phyloP scores from a whole-genome alignment of 2,888 invertebrate genomes.

The Chymomyza procnemis region DNA sequence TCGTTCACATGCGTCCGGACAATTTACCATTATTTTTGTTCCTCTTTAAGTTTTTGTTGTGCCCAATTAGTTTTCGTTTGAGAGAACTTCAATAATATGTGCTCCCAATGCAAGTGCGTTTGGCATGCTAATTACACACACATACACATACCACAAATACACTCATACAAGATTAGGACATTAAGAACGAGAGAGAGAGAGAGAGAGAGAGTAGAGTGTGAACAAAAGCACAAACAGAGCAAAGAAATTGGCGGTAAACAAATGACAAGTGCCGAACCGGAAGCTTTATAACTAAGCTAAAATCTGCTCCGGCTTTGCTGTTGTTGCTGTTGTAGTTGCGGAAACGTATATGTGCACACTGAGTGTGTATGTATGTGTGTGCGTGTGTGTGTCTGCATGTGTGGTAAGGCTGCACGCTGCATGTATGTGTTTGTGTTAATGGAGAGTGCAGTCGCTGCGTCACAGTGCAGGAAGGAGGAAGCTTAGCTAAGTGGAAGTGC shows the following conservation, averaged over 20 bases:
- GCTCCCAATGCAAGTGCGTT: slow-evolving; percentile 6
- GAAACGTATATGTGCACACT: neutral
- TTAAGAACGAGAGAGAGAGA: too few species aligned
- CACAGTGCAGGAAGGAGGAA: neutral
- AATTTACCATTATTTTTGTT: neutral
- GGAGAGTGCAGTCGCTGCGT: too few species aligned
- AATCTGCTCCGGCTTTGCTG: slow-evolving; percentile 18
- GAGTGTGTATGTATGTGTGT: neutral
- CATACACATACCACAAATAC: neutral
- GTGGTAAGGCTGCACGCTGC: too few species aligned
- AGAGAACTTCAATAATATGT: slow-evolving; percentile 6
- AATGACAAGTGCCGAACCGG: slow-evolving; percentile 26
- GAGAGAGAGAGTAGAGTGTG: too few species aligned
- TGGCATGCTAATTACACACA: slow-evolving; percentile 27
- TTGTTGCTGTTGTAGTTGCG: slow-evolving; percentile 7
- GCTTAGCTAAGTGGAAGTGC: neutral
- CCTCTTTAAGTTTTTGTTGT: slow-evolving; percentile 2
- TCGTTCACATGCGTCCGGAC: too few species aligned
- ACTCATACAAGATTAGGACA: neutral
- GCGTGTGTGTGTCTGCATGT: neutral
- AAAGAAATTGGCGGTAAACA: slow-evolving; percentile 22
- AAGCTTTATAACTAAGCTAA: slow-evolving; percentile 13
- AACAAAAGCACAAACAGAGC: slow-evolving; percentile 14
- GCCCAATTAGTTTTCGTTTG: slow-evolving; percentile 30
- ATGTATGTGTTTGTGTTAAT: neutral